These are phyloP conservation scores for Pseudachorutes palmiensis DNA, from an alignment of 1,140 invertebrate genomes.

Conservation along the genomic window DNA sequence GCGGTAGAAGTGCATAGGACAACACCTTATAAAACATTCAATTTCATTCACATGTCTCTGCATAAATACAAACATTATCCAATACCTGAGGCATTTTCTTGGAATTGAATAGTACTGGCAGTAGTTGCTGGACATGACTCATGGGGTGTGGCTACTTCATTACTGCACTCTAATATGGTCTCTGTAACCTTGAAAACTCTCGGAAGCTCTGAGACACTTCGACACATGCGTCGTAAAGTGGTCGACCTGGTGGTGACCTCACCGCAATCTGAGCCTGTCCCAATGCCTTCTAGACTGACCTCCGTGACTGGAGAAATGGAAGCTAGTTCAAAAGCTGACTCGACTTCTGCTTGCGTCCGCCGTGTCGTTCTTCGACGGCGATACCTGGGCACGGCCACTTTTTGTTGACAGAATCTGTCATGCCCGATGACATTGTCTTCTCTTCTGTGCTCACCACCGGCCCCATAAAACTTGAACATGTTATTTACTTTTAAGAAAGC, in stretches of 20 bases:
- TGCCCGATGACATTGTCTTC: conserved; percentile 5
- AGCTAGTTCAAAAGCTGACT: conserved; percentile 7
- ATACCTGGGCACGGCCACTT: neutral
- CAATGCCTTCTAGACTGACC: too few relatives aligned
- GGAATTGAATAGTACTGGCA: neutral
- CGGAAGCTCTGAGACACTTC: neutral
- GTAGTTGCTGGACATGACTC: neutral
- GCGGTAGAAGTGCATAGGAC: neutral
- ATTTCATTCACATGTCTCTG: neutral
- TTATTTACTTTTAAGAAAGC: too few relatives aligned
- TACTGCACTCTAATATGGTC: too few relatives aligned
- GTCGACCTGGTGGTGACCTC: too few relatives aligned
- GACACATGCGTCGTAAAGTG: neutral
- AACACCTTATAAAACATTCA: neutral
- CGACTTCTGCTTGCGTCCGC: conserved; percentile 3
- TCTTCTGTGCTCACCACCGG: neutral
- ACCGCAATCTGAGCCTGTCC: too few relatives aligned
- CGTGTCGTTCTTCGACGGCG: neutral
- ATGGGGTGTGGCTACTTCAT: neutral
- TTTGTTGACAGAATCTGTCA: conserved; percentile 10
- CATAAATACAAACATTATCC: neutral
- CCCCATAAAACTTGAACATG: conserved; percentile 14
- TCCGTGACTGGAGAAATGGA: neutral
- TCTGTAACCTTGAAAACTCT: neutral
- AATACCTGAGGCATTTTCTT: neutral